Evolutionary conservation across 1,140 invertebrate genomes (phyloP).

Genomic region (Drosophila trapezifrons): DNA sequence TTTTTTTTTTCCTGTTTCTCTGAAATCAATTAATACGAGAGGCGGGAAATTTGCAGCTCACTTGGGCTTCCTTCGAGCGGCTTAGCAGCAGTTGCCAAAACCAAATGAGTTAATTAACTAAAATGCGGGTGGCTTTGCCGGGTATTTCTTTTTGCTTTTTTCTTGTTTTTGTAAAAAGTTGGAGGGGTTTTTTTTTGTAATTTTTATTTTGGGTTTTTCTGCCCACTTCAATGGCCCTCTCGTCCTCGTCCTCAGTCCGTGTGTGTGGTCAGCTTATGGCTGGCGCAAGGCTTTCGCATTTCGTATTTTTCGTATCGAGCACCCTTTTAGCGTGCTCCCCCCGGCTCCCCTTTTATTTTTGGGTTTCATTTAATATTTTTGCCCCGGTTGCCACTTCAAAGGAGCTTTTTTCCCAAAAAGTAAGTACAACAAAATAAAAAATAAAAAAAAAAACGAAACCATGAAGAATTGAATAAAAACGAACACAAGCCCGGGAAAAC

Average conservation of each 20-base stretch:
- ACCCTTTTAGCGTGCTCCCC: constrained; percentile 64
- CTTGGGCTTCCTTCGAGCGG: constrained; percentile 36
- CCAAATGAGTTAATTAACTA: constrained; percentile 84
- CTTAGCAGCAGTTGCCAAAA: constrained; percentile 74
- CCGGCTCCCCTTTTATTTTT: constrained; percentile 47
- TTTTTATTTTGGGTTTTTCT: constrained; percentile 37
- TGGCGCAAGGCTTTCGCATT: constrained; percentile 63
- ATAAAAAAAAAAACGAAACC: neutral
- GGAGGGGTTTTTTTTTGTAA: constrained; percentile 25
- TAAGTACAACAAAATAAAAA: no score
- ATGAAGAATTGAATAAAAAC: constrained; percentile 21
- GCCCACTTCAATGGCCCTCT: constrained; percentile 64
- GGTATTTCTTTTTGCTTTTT: constrained; percentile 19
- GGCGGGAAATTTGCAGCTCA: constrained; percentile 52
- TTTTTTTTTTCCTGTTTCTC: neutral
- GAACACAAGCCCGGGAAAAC: neutral
- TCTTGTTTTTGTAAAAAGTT: constrained; percentile 10
- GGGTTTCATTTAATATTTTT: constrained; percentile 79
- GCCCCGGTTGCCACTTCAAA: constrained; percentile 73
- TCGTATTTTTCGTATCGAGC: constrained; percentile 57
- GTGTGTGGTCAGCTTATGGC: constrained; percentile 80
- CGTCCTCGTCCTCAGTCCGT: constrained; percentile 33
- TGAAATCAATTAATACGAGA: constrained; percentile 76
- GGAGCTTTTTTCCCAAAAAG: constrained; percentile 47
- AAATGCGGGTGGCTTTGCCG: constrained; percentile 83